Evolutionary conservation across 2,113 vertebrate species (phyloP), one percentile per base, ranked within the genome.

Genomic region (Muscicapa adusta): DNA sequence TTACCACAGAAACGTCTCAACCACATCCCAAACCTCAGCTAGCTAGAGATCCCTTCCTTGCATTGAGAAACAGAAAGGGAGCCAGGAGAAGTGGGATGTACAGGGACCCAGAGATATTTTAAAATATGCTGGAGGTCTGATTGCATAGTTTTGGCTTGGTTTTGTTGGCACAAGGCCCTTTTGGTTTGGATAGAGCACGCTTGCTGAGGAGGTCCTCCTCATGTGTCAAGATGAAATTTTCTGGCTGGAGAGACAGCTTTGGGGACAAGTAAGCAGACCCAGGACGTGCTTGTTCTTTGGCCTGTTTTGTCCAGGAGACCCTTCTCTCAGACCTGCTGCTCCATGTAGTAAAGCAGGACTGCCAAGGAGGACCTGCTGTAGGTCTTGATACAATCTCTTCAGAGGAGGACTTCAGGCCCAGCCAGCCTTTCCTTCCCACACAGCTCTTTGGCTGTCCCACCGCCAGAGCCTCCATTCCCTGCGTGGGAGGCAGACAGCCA

Each of bases 41-140:
- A 87, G 91, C 45, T 89, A 47, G 71, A 42, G 56, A 74, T 53
- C 65, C 73, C 68, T 92, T 93, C 61, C 61, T 87, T 1, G 0
- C 36, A 18, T 1, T 63, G 77, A 79, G 78, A 71, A 92, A 40
- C 45, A 4, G 91, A 94, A 88, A 92, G 54, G 62, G 47, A 94
- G 62, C 87, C 71, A 79, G 80, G 36, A 91, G 74, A 87, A 89
- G 57, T 47, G 68, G 86, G 93, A 87, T 77, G 61, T 50, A 43
- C 66, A 67, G 89, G 78, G 84, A 94, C 74, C 38, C 74, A 50
- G 62, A 73, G 81, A 82, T 89, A 94, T 92, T 95, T 96, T 95
- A 87, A 95, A 91, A 95, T 2, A 0, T 70, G 70, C 62, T 93
- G 45, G 50, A 87, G 66, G 74, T 87, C 89, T 94, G 50, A 76